Evolutionary conservation across 2,113 vertebrate genomes (phyloP), one percentile per base, ranked within the genome.

Genomic region (Turdus rufiventris): DNA sequence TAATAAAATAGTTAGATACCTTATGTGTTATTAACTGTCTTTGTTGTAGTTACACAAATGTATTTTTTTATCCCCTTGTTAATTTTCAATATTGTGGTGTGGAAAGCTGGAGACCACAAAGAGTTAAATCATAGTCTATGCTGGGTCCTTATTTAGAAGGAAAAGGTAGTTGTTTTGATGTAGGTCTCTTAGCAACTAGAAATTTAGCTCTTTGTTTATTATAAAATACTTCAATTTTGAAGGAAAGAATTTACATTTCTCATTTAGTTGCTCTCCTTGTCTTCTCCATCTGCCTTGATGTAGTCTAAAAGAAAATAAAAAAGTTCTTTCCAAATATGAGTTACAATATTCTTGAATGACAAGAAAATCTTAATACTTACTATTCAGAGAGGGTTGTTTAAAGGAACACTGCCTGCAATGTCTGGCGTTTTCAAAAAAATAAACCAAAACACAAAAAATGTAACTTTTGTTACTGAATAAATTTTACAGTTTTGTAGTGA

Each of bases 131-230:
- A 63, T 93, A 97, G 80, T 76, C 94, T 96, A 86, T 85, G 71
- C 67, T 82, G 54, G 25, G 28, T 94, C 86, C 94, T 93, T 96
- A 93, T 94, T 97, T 95, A 96, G 79, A 94, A 96, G 84, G 84
- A 95, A 91, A 95, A 96, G 65, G 91, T 94, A 82, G 94, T 70
- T 96, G 84, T 82, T 97, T 96, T 97, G 95, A 97, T 85, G 88
- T 71, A 96, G 87, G 95, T 98, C 91, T 98, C 97, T 97, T 96
- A 97, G 97, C 96, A 98, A 98, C 97, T 97, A 96, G 91, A 97
- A 96, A 97, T 96, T 75, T 93, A 97, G 94, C 78, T 91, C 94
- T 94, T 85, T 97, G 96, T 97, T 97, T 97, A 93, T 97, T 97
- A 87, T 91, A 92, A 96, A 97, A 96, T 93, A 97, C 85, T 96